These are phyloP conservation scores for Drosophila rubida DNA, from an alignment of 2,888 invertebrate genomes.

Conservation along the genomic window DNA sequence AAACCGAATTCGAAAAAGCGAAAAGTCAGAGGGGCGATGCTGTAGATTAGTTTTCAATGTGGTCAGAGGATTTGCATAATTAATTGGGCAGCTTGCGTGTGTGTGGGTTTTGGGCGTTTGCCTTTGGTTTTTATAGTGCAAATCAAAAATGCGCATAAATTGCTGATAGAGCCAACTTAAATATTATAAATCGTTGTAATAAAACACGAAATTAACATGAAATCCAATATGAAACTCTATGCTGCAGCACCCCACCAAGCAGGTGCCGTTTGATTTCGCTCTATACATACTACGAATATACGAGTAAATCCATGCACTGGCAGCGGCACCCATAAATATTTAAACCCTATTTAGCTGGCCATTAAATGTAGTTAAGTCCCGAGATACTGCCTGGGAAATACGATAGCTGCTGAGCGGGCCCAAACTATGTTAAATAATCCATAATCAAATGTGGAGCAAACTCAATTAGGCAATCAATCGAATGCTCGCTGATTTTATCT, in stretches of 20 bases:
- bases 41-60: constrained; percentile 57
- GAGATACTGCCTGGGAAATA: constrained; percentile 22
- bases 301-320: constrained; percentile 23
- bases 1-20: not conserved
- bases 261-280: constrained; percentile 48
- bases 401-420: constrained; percentile 12
- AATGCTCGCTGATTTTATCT: not conserved
- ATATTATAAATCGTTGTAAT: constrained; percentile 72
- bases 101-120: constrained; percentile 31
- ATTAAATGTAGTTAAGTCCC: constrained; percentile 34
- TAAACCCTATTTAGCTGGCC: constrained; percentile 40
- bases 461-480: constrained; percentile 1
- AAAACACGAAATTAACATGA: constrained; percentile 61
- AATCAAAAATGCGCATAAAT: constrained; percentile 75
- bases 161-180: constrained; percentile 38
- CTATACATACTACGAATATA: not conserved
- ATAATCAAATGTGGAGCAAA: constrained; percentile 2
- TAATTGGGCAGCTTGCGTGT: constrained; percentile 61
- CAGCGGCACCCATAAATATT: constrained; percentile 41
- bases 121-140: constrained; percentile 68
- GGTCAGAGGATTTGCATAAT: constrained; percentile 67
- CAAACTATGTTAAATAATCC: constrained; percentile 5
- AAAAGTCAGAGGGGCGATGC: constrained; percentile 43
- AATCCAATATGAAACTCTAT: constrained; percentile 33
- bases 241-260: constrained; percentile 30